Conservation (phyloP, 2,113 vertebrate species). For the Turnix velox region DNA sequence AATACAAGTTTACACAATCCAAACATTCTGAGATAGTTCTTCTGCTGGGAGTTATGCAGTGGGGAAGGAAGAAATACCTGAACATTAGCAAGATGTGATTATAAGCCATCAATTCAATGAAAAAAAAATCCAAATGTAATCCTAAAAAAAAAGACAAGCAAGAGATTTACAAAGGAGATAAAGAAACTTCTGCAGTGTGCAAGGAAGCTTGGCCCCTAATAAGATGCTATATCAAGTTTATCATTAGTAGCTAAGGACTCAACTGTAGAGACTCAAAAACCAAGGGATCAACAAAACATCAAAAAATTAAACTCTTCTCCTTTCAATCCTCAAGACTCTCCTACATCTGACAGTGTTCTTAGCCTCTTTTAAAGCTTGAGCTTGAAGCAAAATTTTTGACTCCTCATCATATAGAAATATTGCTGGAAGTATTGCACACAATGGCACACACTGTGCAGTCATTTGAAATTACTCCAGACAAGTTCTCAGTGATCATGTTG, state of each 20-base stretch:
- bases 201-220: neutral
- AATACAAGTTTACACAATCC: neutral
- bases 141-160: neutral
- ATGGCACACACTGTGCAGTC: neutral
- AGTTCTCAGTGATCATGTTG: accelerated
- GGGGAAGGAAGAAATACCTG: neutral
- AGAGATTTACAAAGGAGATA: neutral
- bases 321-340: neutral
- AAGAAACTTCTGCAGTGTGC: neutral
- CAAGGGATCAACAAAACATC: neutral
- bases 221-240: neutral
- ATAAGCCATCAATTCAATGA: neutral
- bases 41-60: neutral
- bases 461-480: neutral
- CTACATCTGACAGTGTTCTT: neutral
- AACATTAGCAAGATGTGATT: neutral
- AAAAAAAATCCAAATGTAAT: neutral
- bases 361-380: neutral
- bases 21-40: neutral
- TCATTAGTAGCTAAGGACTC: neutral
- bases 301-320: neutral
- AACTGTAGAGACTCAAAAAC: neutral
- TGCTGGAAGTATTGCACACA: neutral
- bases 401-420: neutral
- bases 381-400: neutral